Base-by-base conservation (phyloP, 2,888 invertebrate species). In the Gortyna flavago region DNA sequence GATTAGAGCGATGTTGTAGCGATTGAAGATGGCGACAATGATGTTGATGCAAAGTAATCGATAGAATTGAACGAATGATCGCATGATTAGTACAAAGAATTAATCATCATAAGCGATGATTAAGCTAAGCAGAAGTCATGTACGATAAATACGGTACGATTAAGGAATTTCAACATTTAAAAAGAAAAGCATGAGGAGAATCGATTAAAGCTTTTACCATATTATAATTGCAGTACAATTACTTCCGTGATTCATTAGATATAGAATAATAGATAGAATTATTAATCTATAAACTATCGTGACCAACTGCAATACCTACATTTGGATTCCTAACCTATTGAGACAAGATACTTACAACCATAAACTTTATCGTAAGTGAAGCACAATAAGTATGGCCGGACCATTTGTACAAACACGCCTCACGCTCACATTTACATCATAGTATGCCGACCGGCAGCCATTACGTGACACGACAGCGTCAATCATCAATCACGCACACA, bases 91-190 rank as follows among this genome's bases (percentile, higher is more conserved):
- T 32, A 0, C 1, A 11, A 11, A 0, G 0, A 18, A 71, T 32
- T 1, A 2, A 25, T 7, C 11, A 21, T n/a, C 1, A 18, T 13
- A 21, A 48, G 0, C 5, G 8, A 0, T 8, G 5, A 1, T 9
- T 71, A 21, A 11, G 32, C 25, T 16, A 11, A 57, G 11, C 5
- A 35, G 32, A 18, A 48, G 0, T 13, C 18, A n/a, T 35, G 4
- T 48, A 1, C 25, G 6, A 25, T 48, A 48, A n/a, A 44, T 44
- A 6, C 3, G 3, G 7, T 32, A 6, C 32, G 2, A 13, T 21
- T n/a, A 9, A 3, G 18, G 1, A 73, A 1, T 70, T 6, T 29
- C 5, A 13, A 61, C 13, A 61, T 61, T 61, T 32, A 61, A 32
- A 32, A 18, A 32, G 41, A n/a, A 11, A 38, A n/a, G 5, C 8